Base-by-base conservation (phyloP, 2,888 invertebrate species). In the Hemithea aestivaria region DNA sequence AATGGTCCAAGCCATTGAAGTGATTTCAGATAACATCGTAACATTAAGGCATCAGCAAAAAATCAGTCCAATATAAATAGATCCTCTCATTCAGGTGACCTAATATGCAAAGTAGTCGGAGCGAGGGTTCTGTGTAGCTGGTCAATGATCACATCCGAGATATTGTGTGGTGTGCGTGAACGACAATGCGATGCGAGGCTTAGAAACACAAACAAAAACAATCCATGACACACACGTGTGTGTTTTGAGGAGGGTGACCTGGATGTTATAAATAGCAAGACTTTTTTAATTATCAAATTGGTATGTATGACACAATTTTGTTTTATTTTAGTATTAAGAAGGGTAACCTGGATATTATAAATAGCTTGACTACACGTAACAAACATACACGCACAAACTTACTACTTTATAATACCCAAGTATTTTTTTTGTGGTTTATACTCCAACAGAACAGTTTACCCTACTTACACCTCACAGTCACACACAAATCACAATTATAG, bases 141-240 rank as follows among this genome's bases (percentile, higher is more conserved):
- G 53, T 49, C 42, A 39, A 39, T 35, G 46, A 50, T 51, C 45
- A 45, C 41, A 57, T 48, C 49, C 41, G 42, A 58, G 61, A 62
- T 69, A 64, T 24, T 36, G 11, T 38, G 48, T 33, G 35, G 45
- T 61, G 64, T 63, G 67, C 73, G 73, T 73, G 78, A 58, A 59
- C 45, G 40, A 51, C 59, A 73, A 79, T 74, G 65, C 61, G 56
- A 55, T 61, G 52, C 46, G 43, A 47, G 46, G 75, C 63, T 79
- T 77, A 76, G 58, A 51, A 55, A 57, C 46, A 63, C 65, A 68
- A 74, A 75, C 67, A 66, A 58, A 53, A 44, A 27, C 35, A 42
- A 48, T 44, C 41, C 51, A 55, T 53, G 55, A 55, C 56, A 48
- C 54, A 50, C 56, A 47, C 35, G 28, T 31, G 25, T 46, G 41